Base-by-base conservation (phyloP, 2,888 invertebrate species). In the Phragmatobia fuliginosa region DNA sequence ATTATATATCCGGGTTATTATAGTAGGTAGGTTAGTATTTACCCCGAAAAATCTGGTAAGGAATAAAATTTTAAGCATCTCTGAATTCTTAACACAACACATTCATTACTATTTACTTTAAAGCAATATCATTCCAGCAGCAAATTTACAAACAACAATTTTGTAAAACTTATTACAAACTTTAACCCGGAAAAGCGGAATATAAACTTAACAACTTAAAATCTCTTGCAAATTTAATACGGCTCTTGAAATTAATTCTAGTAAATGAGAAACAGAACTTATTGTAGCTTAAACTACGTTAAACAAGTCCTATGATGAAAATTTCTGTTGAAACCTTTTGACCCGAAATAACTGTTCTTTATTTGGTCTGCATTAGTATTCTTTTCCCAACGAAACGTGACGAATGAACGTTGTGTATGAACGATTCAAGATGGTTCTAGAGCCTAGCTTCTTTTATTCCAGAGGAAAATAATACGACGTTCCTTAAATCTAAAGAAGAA, bases 391-490 rank as follows among this genome's bases (percentile, higher is more conserved):
- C 33, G 28, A 72, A 61, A 67, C 41, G 59, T 73, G 81, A 80
- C 71, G 69, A 73, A 81, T 76, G 66, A 66, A 70, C 11, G 41
- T 74, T 78, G 73, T 76, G 79, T 66, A 49, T 72, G 69, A 76
- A 78, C 64, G 74, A 69, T 76, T 71, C n/a, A 62, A 61, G 18
- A 60, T 56, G 52, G 74, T 68, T 72, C 41, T 62, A 49, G 36
- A 66, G n/a, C 36, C 25, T 32, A 52, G 16, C 21, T 56, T 61
- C 14, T 69, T 69, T 70, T 80, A 72, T 69, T 62, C 65, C 25
- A 32, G 11, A 33, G 65, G 33, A 52, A 56, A 62, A 67, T 62
- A 62, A 36, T 62, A 52, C 21, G 25, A 7, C n/a, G 36, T 41
- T 28, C 58, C 65, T 56, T 67, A 62, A 45, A 52, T 62, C 31